Evolutionary conservation across 2,797 vertebrate species (phyloP).

Genomic region (Parambassis ranga): DNA sequence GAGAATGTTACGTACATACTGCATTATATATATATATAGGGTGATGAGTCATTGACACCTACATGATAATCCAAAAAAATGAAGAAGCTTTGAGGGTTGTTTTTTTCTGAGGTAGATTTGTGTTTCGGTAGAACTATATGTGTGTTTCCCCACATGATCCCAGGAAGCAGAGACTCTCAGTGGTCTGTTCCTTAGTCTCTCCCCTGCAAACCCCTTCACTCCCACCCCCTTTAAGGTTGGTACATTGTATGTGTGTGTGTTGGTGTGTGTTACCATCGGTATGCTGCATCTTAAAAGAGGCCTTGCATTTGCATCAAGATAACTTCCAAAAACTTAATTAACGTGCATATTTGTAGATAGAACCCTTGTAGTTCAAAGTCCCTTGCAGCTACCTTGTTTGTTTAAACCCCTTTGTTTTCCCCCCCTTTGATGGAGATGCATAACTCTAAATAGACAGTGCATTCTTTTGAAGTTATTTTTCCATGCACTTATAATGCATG

Average conservation of each 20-base stretch:
- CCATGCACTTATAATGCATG: constrained; percentile 63
- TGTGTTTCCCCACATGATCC: constrained; percentile 76
- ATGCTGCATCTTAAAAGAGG: constrained; percentile 41
- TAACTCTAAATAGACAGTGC: constrained; percentile 58
- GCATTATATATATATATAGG: constrained; percentile 11
- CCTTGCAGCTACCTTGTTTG: constrained; percentile 69
- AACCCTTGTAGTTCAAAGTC: constrained; percentile 67
- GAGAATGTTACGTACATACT: constrained; percentile 7
- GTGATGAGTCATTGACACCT: constrained; percentile 57
- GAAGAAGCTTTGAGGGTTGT: not conserved
- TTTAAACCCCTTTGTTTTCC: constrained; percentile 64
- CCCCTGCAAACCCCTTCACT: constrained; percentile 91
- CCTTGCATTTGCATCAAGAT: constrained; percentile 43
- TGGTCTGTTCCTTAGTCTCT: constrained; percentile 85
- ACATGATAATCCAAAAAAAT: constrained; percentile 24
- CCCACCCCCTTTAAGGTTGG: constrained; percentile 95
- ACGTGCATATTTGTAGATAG: constrained; percentile 58
- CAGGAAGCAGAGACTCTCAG: constrained; percentile 85
- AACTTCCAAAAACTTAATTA: constrained; percentile 65
- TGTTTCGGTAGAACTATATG: constrained; percentile 46
- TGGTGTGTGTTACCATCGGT: constrained; percentile 17
- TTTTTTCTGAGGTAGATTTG: not conserved
- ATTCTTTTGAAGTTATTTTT: constrained; percentile 74
- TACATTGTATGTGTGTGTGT: constrained; percentile 48
- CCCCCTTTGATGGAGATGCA: constrained; percentile 67